These are phyloP conservation scores for Panagrolaimus sp. DNA, from an alignment of 1,140 invertebrate genomes.

Conservation along the genomic window DNA sequence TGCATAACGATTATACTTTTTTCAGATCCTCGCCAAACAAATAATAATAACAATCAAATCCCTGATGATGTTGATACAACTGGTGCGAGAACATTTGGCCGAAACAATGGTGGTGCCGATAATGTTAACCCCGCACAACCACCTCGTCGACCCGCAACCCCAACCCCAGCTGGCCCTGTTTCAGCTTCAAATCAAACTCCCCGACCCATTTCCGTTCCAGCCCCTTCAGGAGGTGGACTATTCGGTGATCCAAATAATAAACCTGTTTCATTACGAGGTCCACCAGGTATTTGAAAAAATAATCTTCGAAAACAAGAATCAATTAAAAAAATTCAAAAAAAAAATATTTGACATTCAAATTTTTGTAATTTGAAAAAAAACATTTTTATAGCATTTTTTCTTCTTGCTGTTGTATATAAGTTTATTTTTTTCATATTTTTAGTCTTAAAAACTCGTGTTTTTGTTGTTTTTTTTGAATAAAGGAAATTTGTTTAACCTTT, in stretches of 20 bases:
- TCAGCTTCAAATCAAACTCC: neutral
- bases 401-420: too few relatives aligned
- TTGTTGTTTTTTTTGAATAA: too few relatives aligned
- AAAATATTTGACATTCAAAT: too few relatives aligned
- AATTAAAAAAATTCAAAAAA: too few relatives aligned
- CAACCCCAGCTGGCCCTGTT: neutral
- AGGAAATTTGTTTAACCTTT: too few relatives aligned
- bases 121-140: neutral
- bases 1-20: neutral
- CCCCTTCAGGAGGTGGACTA: neutral
- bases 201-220: neutral
- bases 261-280: conserved; percentile 9
- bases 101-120: neutral
- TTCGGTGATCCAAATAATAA: conserved; percentile 9
- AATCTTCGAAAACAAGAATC: too few relatives aligned
- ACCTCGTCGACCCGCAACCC: neutral
- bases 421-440: too few relatives aligned
- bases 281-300: neutral
- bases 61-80: neutral
- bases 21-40: neutral
- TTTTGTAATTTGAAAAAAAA: too few relatives aligned
- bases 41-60: neutral
- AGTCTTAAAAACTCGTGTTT: too few relatives aligned
- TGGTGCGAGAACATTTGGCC: neutral
- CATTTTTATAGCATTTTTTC: too few relatives aligned